Evolutionary conservation across 2,888 invertebrate genomes (phyloP), one percentile per base, ranked within the genome.

Genomic region (Perdita meconis): DNA sequence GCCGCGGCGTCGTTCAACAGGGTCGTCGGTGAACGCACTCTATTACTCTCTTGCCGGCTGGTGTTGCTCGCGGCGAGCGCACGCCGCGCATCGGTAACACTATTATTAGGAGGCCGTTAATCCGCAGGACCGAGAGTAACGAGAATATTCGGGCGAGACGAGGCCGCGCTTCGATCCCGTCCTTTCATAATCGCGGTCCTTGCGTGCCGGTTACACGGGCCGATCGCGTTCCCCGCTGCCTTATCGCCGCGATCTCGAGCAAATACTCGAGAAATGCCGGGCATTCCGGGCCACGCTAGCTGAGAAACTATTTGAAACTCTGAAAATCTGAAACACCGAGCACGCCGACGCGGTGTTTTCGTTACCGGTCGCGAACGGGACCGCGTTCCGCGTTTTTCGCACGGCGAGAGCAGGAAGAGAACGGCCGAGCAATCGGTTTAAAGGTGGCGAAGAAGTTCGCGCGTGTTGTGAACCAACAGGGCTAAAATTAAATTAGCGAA

Each of bases 401-500:
- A 68, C 73, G 70, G 59, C 59, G 34, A 47, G 13, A 51, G 42
- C 57, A 65, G 53, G 22, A 60, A 56, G 63, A 24, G 30, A 38
- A 16, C n/a, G 36, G 26, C 64, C 40, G 59, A 10, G 12, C 13
- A 1, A 44, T 55, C 19, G 66, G 55, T 22, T n/a, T 36, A 67
- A 80, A 78, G 79, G 63, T 59, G 22, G 44, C 57, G 10, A 10
- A 53, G 42, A 57, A 44, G 55, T 71, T 50, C 42, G 13, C 30
- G 34, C 26, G 34, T 56, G 19, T 30, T 36, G 38, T 38, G 44
- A 12, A 68, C 68, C 42, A 47, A 22, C 61, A 19, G 10, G 72
- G 76, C 83, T 85, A 85, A 85, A 85, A 85, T 85, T 85, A 87
- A 84, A 78, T 86, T 87, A 82, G 77, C 76, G 70, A 77, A 83